Conservation (phyloP, 2,888 invertebrate species). For the Cryptophagus acutangulus region DNA sequence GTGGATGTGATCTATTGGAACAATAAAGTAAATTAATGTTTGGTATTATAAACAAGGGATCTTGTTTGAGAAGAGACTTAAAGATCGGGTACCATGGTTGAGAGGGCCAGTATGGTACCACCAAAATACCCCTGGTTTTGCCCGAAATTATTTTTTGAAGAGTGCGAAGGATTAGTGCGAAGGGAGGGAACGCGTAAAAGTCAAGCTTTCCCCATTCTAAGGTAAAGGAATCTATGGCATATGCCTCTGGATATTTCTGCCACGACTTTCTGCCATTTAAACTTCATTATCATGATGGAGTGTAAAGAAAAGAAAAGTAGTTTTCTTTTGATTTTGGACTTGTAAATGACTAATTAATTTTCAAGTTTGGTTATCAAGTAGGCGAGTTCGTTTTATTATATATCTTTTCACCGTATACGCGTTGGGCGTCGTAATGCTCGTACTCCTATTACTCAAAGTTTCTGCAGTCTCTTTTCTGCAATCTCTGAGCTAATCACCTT, state of each 20-base stretch:
- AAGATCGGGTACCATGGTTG: conserved; percentile 34
- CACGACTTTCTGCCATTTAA: too few relatives aligned
- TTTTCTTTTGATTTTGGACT: too few relatives aligned
- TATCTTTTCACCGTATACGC: too few relatives aligned
- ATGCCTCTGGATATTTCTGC: conserved; percentile 18
- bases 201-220: conserved; percentile 16
- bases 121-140: conserved; percentile 28
- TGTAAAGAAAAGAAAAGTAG: too few relatives aligned
- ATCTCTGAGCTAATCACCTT: too few relatives aligned
- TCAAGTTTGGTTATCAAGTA: too few relatives aligned
- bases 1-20: conserved; percentile 23
- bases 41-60: conserved; percentile 13
- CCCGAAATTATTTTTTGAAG: conserved; percentile 16
- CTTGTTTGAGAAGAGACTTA: conserved; percentile 5
- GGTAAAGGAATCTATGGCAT: conserved; percentile 22
- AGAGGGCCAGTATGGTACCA: conserved; percentile 29
- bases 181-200: conserved; percentile 26
- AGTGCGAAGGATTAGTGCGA: conserved; percentile 5
- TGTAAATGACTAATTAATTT: too few relatives aligned
- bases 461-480: too few relatives aligned
- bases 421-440: too few relatives aligned
- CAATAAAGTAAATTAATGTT: conserved; percentile 14
- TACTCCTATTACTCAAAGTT: too few relatives aligned
- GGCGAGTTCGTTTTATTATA: too few relatives aligned
- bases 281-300: too few relatives aligned